These are phyloP conservation scores for Podarcis cretensis DNA, from an alignment of 2,113 vertebrate species.

Conservation along the genomic window DNA sequence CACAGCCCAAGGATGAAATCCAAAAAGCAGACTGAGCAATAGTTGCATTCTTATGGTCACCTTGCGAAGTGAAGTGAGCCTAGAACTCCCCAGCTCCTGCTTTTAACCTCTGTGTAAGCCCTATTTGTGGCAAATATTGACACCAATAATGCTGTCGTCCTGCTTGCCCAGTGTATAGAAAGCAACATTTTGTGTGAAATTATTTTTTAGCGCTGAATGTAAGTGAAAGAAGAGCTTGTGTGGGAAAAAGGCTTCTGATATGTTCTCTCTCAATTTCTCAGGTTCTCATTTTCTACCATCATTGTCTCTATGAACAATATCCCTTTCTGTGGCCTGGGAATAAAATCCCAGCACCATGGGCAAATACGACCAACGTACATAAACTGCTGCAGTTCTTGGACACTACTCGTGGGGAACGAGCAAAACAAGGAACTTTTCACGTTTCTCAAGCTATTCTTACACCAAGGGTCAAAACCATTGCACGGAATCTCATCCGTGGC, in stretches of 20 bases:
- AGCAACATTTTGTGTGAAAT: neutral
- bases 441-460: slow-evolving; percentile 98
- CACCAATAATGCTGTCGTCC: neutral
- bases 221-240: neutral
- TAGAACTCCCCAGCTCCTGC: neutral
- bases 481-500: slow-evolving; percentile 86
- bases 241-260: neutral
- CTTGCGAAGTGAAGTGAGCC: too few species aligned
- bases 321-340: slow-evolving; percentile 90
- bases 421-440: slow-evolving; percentile 86
- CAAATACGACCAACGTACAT: slow-evolving; percentile 91
- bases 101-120: neutral
- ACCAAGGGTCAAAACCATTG: slow-evolving; percentile 87
- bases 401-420: slow-evolving; percentile 88
- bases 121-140: neutral
- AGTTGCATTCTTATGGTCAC: neutral
- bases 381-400: slow-evolving; percentile 93
- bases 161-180: neutral
- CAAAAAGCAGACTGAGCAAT: neutral
- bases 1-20: too few species aligned
- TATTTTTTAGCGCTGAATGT: neutral
- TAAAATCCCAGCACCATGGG: slow-evolving; percentile 97
- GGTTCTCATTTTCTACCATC: slow-evolving; percentile 97
- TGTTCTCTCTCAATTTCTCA: slow-evolving; percentile 54
- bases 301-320: slow-evolving; percentile 77